Percentiles rank a stretch among this genome's conserved stretches.
Evolutionary conservation across 2,113 vertebrate genomes (phyloP).

Genomic region (Rhegmatorhina hoffmannsi): DNA sequence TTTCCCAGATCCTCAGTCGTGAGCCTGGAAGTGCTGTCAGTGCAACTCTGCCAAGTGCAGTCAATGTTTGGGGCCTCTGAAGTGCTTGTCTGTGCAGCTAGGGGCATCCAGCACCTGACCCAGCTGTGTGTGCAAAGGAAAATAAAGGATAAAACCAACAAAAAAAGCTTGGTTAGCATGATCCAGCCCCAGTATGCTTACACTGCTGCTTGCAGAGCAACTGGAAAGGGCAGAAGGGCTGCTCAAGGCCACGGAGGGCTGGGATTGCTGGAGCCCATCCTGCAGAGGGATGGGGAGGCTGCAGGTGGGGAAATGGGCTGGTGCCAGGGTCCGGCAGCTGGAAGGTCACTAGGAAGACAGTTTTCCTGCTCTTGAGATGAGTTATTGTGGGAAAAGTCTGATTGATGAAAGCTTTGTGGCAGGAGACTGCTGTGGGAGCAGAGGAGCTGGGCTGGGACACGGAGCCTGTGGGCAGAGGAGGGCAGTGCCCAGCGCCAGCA

Average conservation of each 20-base stretch:
- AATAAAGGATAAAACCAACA: background rate
- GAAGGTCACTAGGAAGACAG: background rate
- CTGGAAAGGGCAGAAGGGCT: background rate
- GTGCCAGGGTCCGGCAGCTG: background rate
- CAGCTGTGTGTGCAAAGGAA: background rate
- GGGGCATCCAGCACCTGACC: background rate
- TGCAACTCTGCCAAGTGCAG: background rate
- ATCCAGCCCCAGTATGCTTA: background rate
- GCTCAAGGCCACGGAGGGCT: background rate
- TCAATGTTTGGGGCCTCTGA: background rate
- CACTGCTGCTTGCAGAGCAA: background rate
- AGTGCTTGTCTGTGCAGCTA: rapidly evolving
- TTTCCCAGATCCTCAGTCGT: background rate
- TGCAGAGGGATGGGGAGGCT: rapidly evolving
- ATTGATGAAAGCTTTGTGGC: background rate
- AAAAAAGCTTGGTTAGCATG: background rate
- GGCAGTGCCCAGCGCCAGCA: background rate
- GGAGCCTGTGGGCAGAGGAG: background rate
- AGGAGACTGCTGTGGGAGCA: background rate
- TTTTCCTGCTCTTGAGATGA: background rate
- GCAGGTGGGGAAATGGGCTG: background rate
- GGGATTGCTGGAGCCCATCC: background rate
- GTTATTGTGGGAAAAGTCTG: background rate
- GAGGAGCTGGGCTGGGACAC: background rate
- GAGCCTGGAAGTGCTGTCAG: background rate